Conservation (phyloP, 2,797 vertebrate genomes). For the Gymnopithys bicolor region DNA sequence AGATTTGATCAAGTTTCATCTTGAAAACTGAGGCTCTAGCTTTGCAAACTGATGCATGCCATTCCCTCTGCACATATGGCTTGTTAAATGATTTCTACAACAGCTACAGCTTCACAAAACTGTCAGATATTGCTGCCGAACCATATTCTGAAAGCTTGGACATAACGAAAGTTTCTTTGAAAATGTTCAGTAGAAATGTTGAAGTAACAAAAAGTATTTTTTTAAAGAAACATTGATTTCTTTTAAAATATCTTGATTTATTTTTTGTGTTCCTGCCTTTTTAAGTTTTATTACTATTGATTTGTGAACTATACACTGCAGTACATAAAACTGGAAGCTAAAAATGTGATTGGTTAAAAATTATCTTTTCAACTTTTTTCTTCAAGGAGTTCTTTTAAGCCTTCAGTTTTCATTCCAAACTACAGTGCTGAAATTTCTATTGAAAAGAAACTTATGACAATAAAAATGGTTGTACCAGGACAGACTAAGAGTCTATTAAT, state of each 20-base stretch:
- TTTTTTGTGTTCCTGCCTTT: neutral
- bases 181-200: neutral
- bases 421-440: neutral
- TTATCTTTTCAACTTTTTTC: neutral
- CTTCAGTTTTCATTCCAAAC: neutral
- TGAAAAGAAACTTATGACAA: neutral
- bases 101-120: neutral
- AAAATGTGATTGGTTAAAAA: neutral
- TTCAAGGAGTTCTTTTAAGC: neutral
- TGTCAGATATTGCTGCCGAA: slow-evolving; percentile 16
- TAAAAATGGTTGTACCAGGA: neutral
- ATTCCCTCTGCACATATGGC: neutral
- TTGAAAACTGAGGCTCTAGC: slow-evolving; percentile 5
- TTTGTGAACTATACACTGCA: neutral
- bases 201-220: neutral
- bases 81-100: slow-evolving; percentile 5
- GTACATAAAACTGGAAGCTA: slow-evolving; percentile 4
- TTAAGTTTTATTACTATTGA: neutral
- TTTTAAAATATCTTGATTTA: neutral
- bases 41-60: neutral
- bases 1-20: neutral
- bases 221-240: accelerated
- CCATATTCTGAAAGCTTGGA: neutral
- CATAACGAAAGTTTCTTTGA: neutral
- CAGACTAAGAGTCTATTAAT: neutral